Evolutionary conservation across 1,140 invertebrate genomes (phyloP).

Genomic region (Temnothorax nylanderi): DNA sequence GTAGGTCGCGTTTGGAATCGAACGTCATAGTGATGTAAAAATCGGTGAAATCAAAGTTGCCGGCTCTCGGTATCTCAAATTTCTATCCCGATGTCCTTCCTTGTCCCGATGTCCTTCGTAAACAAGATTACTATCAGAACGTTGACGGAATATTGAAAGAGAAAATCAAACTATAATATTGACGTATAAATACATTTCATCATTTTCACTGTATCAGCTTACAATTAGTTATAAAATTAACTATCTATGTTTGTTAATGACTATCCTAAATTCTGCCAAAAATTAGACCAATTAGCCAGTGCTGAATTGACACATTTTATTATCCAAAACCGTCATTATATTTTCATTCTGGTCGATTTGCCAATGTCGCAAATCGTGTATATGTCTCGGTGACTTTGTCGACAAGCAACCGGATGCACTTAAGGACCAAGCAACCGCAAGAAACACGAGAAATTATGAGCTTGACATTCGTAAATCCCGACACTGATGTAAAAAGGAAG

Average conservation of each 20-base stretch:
- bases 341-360: constrained; percentile 8
- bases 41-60: neutral
- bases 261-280: neutral
- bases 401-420: constrained; percentile 18
- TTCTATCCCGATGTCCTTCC: neutral
- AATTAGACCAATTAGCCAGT: neutral
- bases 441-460: constrained; percentile 32
- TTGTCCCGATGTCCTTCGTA: neutral
- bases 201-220: neutral
- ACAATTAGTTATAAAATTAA: neutral
- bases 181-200: neutral
- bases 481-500: constrained; percentile 35
- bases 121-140: neutral
- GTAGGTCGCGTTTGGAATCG: neutral
- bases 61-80: neutral
- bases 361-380: neutral
- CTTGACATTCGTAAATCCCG: constrained; percentile 21
- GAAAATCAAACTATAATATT: neutral
- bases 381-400: neutral
- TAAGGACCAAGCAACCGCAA: constrained; percentile 4
- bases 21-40: neutral
- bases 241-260: neutral
- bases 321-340: neutral
- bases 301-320: neutral
- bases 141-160: neutral